Conservation (phyloP, 1,140 invertebrate species). For the Zophobas morio region DNA sequence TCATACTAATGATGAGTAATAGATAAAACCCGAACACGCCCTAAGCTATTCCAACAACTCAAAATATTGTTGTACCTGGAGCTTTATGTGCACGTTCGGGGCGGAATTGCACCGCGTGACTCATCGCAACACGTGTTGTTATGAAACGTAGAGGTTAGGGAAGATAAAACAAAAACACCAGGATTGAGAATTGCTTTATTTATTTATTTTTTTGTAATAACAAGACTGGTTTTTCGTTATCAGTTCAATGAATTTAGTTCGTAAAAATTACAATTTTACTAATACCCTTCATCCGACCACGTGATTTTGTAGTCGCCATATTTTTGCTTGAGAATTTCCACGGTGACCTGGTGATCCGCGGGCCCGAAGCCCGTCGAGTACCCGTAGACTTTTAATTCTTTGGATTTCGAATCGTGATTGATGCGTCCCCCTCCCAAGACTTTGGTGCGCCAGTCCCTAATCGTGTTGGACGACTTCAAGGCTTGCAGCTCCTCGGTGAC, state of each 20-base stretch:
- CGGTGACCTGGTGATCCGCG: slow-evolving; percentile 86
- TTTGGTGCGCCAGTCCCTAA: slow-evolving; percentile 67
- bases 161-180: too few relatives aligned
- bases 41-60: too few relatives aligned
- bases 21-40: background rate
- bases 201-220: too few relatives aligned
- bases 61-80: too few relatives aligned
- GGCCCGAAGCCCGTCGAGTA: slow-evolving; percentile 91
- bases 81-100: too few relatives aligned
- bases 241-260: background rate
- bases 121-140: too few relatives aligned
- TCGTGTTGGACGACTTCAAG: slow-evolving; percentile 68
- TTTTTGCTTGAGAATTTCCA: slow-evolving; percentile 80
- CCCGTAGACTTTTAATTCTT: slow-evolving; percentile 87
- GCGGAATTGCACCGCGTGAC: too few relatives aligned
- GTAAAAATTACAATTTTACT: slow-evolving; percentile 56
- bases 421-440: slow-evolving; percentile 88
- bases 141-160: too few relatives aligned
- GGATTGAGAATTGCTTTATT: too few relatives aligned
- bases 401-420: slow-evolving; percentile 79
- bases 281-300: slow-evolving; percentile 89
- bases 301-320: slow-evolving; percentile 84
- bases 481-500: slow-evolving; percentile 70
- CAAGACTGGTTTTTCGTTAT: too few relatives aligned
- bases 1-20: slow-evolving; percentile 5